These are phyloP conservation scores for Leucoraja erinaceus DNA, from an alignment of 2,113 vertebrate species.

Conservation along the genomic window DNA sequence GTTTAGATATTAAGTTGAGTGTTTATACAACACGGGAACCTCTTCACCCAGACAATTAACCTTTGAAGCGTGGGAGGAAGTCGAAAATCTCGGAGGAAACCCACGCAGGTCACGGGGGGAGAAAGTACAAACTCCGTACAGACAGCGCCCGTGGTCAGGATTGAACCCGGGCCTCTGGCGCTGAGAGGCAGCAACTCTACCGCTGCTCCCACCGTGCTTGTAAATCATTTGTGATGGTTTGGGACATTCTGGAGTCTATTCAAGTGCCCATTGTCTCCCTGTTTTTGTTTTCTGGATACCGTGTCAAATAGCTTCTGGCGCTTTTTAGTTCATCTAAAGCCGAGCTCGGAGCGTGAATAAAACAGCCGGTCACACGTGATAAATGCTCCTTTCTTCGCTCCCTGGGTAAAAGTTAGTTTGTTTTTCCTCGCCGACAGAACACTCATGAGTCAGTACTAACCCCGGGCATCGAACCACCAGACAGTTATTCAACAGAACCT, in stretches of 20 bases:
- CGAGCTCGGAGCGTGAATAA: neutral
- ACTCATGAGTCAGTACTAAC: neutral
- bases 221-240: neutral
- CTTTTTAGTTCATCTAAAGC: neutral
- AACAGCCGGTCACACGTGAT: neutral
- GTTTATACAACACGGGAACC: too few species aligned
- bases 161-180: too few species aligned
- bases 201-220: too few species aligned
- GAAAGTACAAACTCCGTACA: too few species aligned
- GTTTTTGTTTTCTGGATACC: neutral
- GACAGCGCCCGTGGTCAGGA: too few species aligned
- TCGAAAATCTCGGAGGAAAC: too few species aligned
- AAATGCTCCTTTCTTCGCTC: neutral
- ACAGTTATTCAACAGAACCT: neutral
- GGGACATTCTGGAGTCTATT: neutral
- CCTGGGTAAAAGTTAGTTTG: neutral
- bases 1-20: too few species aligned
- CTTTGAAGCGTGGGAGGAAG: too few species aligned
- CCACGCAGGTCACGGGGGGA: too few species aligned
- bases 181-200: too few species aligned
- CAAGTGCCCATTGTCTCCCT: neutral
- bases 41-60: too few species aligned
- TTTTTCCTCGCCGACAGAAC: neutral
- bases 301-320: neutral
- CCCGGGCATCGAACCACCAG: neutral